Evolutionary conservation across 2,113 vertebrate species (phyloP), one percentile per base, ranked within the genome.

Genomic region (Aphyosemion australe): DNA sequence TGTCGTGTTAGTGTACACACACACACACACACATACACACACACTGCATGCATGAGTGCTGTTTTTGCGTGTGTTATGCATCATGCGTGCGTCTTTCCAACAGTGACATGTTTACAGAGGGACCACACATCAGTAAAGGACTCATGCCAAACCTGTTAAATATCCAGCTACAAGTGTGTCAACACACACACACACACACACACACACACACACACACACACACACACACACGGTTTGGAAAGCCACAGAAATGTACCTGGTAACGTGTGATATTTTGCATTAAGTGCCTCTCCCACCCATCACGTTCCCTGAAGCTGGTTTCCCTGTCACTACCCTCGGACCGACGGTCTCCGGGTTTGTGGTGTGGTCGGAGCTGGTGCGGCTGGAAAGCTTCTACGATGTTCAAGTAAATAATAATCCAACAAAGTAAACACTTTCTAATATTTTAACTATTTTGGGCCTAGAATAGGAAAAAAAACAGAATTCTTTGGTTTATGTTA

Each of bases 111-210:
- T 88, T 90, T 89, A 84, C 75, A 69, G 65, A 68, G 41, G 76
- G 90, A 90, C 88, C 90, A 90, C 89, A 91, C 88, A 46, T 78
- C 64, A 66, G 69, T 62, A 60, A 65, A 74, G 78, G 75, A 81
- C 70, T 48, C 1, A 11, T 59, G 73, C 79, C 80, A 80, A 81
- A 68, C 61, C 81, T 86, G 83, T 84, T 71, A 87, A 88, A 88
- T 75, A 74, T 82, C 68, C 75, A 70, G 65, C 76, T 80, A 66
- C 74, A 79, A 81, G 86, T 76, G 69, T 83, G 79, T 89, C 80
- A 86, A 84, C 80, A 67, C 37, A 34, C 65, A 57, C n/a, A 14
- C 62, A 59, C 60, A 55, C 41, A 42, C 43, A 61, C 69, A 73
- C 8, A 18, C 26, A 37, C 34, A 37, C 34, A 37, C 34, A 37